Base-by-base conservation (phyloP, 2,113 vertebrate species). In the Sapajus apella region DNA sequence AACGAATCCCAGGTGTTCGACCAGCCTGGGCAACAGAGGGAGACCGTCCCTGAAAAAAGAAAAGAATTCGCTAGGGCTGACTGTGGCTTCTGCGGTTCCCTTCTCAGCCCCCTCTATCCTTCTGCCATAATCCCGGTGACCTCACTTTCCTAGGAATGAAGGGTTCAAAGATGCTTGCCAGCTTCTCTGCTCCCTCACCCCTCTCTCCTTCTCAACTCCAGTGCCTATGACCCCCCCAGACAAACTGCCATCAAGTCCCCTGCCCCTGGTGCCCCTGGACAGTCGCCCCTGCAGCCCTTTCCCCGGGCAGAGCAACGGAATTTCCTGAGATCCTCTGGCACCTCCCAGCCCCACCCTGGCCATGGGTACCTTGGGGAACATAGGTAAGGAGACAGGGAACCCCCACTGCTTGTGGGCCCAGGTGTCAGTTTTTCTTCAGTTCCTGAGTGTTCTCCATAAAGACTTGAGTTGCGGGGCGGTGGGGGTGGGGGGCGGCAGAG, bases 161-260 rank as follows among this genome's bases (percentile, higher is more conserved):
- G 91, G 50, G 66, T 37, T 90, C 81, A 92, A 25, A 96, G 92
- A 77, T 30, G 76, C 79, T 94, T 2, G 50, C 85, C 56, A 37
- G 47, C 70, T 96, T 96, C 95, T 93, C 76, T 91, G 82, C 23
- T 23, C 94, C 80, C 75, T 96, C 76, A 75, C 75, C 66, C 90
- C 70, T 93, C 3, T 96, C 84, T 98, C 95, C 58, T 86, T 96
- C 61, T 96, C 93, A 92, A 87, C 90, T 85, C 8, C 98, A 99
- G 99, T 99, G 99, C 99, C 99, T 99, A 99, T 97, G 99, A 99
- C 95, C 99, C 99, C 97, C 99, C 99, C 97, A 99, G 99, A 98
- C 98, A 98, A 98, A 98, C 98, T 88, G 98, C 99, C 96, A 98
- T 98, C 95, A 99, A 99, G 98, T 99, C 98, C 97, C 99, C 99